Evolutionary conservation across 2,113 vertebrate genomes (phyloP).

Genomic region (Python bivittatus): DNA sequence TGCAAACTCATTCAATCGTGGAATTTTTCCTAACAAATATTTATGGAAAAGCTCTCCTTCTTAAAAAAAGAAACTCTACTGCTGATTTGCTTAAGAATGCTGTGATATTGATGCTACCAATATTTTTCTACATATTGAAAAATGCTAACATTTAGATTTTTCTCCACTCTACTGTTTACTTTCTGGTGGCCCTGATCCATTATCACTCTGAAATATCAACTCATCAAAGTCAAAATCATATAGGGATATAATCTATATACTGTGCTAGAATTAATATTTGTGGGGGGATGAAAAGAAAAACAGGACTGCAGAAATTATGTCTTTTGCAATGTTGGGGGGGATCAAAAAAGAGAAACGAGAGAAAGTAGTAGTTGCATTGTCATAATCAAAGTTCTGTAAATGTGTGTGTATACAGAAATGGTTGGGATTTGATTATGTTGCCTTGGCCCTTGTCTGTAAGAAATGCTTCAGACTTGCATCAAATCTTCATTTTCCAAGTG

Average conservation of each 20-base stretch:
- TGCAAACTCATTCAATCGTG: not conserved
- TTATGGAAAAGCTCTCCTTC: not conserved
- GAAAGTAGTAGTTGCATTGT: too few relatives aligned
- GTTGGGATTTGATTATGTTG: too few relatives aligned
- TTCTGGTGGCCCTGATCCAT: not conserved
- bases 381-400: too few relatives aligned
- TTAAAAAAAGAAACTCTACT: not conserved
- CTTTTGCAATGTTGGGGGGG: too few relatives aligned
- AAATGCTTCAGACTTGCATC: not conserved
- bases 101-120: not conserved
- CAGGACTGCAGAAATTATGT: not conserved
- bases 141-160: not conserved
- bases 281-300: not conserved
- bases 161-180: not conserved
- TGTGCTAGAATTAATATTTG: too few relatives aligned
- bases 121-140: not conserved
- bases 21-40: not conserved
- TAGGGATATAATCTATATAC: not conserved
- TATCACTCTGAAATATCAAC: not conserved
- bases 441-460: too few relatives aligned
- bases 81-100: not conserved
- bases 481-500: not conserved
- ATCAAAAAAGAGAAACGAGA: too few relatives aligned
- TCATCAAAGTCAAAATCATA: not conserved
- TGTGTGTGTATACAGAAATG: too few relatives aligned